Evolutionary conservation across 2,888 invertebrate species (phyloP).

Genomic region (Cataglyphis altisquamis): DNA sequence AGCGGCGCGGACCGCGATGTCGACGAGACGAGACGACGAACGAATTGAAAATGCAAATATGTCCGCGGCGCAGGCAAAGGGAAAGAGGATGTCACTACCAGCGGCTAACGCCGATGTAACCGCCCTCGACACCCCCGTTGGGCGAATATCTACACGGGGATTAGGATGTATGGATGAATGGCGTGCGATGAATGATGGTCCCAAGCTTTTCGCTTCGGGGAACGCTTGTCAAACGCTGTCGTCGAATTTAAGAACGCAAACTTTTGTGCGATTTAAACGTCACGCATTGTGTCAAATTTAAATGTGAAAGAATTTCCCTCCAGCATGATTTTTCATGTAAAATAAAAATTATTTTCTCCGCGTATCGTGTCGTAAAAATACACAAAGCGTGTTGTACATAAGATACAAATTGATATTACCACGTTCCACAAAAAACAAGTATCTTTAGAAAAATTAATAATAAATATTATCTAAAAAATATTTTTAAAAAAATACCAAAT

Average conservation of each 20-base stretch:
- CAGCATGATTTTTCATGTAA: not conserved
- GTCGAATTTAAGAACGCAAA: conserved; percentile 38
- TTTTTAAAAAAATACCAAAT: not conserved
- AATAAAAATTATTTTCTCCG: conserved; percentile 13
- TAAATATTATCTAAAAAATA: not conserved
- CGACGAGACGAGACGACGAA: conserved; percentile 19
- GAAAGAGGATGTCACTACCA: not conserved
- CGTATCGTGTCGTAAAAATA: not conserved
- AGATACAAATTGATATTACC: not conserved
- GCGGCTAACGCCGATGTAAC: conserved; percentile 8
- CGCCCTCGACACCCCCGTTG: not conserved
- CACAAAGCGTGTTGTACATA: no score
- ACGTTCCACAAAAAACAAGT: not conserved
- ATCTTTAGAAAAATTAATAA: not conserved
- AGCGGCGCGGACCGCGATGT: not conserved
- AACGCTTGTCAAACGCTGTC: conserved; percentile 28
- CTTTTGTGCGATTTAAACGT: conserved; percentile 11
- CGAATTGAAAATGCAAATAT: conserved; percentile 52
- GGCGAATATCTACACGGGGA: conserved; percentile 5
- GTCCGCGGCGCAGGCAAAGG: not conserved
- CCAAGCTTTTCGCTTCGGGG: conserved; percentile 33
- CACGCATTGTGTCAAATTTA: not conserved
- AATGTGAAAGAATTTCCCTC: not conserved
- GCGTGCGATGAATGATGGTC: conserved; percentile 57
- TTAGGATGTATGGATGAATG: conserved; percentile 36